Base-by-base conservation (phyloP, 2,797 vertebrate species). In the Acestrorhynchus altus region DNA sequence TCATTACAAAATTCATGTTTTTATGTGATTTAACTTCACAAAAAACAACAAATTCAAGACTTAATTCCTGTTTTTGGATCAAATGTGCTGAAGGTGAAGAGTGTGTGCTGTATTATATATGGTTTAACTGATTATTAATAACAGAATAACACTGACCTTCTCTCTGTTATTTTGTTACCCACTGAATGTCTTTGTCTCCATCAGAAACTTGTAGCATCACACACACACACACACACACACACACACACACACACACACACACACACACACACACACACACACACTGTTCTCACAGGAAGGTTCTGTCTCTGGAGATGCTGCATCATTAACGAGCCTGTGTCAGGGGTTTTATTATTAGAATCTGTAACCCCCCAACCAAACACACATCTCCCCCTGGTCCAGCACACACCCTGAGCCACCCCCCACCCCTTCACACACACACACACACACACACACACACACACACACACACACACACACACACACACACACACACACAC, bases 321-420 rank as follows among this genome's bases (percentile, higher is more conserved):
- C 80, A 86, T 83, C 89, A 86, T 88, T 89, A 91, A 89, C 78
- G 83, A 31, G 82, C 72, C 78, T 65, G 67, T 74, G 80, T 68
- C 76, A 71, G 74, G 82, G 35, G 86, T 86, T 87, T 91, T 92
- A 91, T 91, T 92, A 93, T 92, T 92, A 91, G 83, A 47, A 31
- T 78, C 80, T 16, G 72, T 71, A 86, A 22, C 86, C 84, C 88
- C 51, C 0, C 54, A 15, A 12, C 44, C 16, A 69, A 31, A 83
- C 90, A 59, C 26, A 86, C 80, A 85, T 87, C 67, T 54, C 12
- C 54, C 22, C 13, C 52, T 56, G 59, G 76, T 56, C 61, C 20
- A 31, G 51, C 86, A 90, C 84, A 85, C 87, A 90, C 91, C 92
- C 92, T 2, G 18, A 60, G 40, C 26, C 54, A 52, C n/a, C n/a